These are phyloP conservation scores for Xanthia togata DNA, from an alignment of 2,888 invertebrate species.

Conservation along the genomic window DNA sequence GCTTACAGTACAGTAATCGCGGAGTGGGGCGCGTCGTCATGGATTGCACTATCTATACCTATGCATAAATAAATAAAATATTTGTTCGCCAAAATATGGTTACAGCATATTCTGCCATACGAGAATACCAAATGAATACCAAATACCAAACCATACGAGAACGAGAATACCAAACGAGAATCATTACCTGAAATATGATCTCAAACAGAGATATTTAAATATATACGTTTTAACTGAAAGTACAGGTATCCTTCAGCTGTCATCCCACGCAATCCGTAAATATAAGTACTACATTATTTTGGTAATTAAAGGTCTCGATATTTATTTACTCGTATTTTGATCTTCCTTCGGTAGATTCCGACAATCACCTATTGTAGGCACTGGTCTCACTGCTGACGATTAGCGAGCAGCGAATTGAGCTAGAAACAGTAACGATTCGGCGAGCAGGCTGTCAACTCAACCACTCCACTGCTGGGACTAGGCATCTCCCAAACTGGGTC, in stretches of 20 bases:
- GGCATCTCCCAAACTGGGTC: neutral
- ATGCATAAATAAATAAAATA: neutral
- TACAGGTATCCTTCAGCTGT: neutral
- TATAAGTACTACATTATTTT: constrained; percentile 20
- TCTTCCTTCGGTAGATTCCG: constrained; percentile 8
- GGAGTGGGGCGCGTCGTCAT: too few relatives aligned
- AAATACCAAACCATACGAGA: too few relatives aligned
- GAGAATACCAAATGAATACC: too few relatives aligned
- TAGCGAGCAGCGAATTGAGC: neutral
- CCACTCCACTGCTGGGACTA: neutral
- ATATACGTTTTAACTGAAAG: neutral
- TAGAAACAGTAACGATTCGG: neutral
- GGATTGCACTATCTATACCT: too few relatives aligned
- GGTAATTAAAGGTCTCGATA: constrained; percentile 38
- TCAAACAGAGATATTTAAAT: neutral
- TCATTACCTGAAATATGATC: neutral
- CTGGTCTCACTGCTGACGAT: neutral
- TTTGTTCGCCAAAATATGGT: neutral
- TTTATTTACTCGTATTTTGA: constrained; percentile 12
- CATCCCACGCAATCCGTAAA: constrained; percentile 38
- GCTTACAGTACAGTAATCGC: too few relatives aligned
- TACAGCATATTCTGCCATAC: neutral
- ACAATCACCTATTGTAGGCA: neutral
- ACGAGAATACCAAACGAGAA: too few relatives aligned
- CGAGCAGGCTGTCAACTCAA: too few relatives aligned